Percentiles rank a stretch among this genome's conserved stretches.
These are phyloP conservation scores for Parochlus steinenii DNA, from an alignment of 2,888 invertebrate species.

Conservation along the genomic window DNA sequence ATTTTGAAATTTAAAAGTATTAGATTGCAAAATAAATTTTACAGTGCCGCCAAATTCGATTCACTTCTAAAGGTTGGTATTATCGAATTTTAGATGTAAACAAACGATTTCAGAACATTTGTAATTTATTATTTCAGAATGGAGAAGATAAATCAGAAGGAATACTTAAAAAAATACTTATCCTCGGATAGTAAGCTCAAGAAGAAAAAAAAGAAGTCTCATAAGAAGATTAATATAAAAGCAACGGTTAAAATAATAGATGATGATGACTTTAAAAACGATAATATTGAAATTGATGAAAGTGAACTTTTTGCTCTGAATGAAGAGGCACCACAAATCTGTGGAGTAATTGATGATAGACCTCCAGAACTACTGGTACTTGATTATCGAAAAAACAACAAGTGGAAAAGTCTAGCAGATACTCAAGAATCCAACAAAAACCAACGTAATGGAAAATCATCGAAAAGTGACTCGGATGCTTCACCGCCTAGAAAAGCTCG, in stretches of 20 bases:
- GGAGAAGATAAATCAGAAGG: slow-evolving; percentile 46
- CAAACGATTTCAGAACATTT: background rate
- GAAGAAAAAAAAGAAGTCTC: slow-evolving; percentile 49
- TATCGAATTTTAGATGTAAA: too few relatives aligned
- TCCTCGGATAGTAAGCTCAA: slow-evolving; percentile 43
- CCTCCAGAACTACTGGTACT: slow-evolving; percentile 35
- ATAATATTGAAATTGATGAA: slow-evolving; percentile 46
- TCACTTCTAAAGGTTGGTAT: too few relatives aligned
- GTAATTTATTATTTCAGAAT: background rate
- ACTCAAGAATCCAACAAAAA: background rate
- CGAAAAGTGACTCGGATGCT: slow-evolving; percentile 10
- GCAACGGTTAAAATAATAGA: slow-evolving; percentile 59
- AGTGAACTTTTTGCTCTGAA: slow-evolving; percentile 48
- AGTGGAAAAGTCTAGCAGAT: slow-evolving; percentile 21
- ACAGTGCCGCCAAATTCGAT: too few relatives aligned
- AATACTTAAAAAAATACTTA: slow-evolving; percentile 64
- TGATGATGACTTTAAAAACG: slow-evolving; percentile 49
- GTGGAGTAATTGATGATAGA: slow-evolving; percentile 70
- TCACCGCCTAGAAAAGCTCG: slow-evolving; percentile 14
- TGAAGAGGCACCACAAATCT: slow-evolving; percentile 86
- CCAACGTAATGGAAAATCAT: slow-evolving; percentile 5
- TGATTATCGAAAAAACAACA: slow-evolving; percentile 17
- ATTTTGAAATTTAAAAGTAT: too few relatives aligned
- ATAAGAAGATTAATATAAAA: slow-evolving; percentile 20
- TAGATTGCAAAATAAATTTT: too few relatives aligned